Base-by-base conservation (phyloP, 2,888 invertebrate genomes). In the Tetramorium bicarinatum region DNA sequence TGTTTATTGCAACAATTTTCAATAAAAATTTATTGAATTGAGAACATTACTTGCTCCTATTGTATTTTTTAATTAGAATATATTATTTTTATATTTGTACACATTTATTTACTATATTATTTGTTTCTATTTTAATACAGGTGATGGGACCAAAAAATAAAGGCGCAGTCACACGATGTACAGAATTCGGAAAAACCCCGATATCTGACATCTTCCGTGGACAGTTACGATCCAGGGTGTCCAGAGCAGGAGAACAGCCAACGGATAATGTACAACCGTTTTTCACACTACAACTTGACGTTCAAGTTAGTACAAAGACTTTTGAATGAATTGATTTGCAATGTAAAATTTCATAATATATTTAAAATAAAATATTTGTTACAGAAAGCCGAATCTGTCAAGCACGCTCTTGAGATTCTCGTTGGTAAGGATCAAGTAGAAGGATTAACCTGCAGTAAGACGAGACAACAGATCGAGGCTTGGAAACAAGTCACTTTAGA, bases 241-340 rank as follows among this genome's bases (percentile, higher is more conserved):
- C 97, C 89, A 96, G 98, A 84, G 96, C 97, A 13, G 96, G 97
- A 18, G 97, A 97, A 93, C 96, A 97, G 93, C 97, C 97, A 89
- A 98, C 99, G 0, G 98, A 98, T 93, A 98, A 98, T 89, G 97
- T 99, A 87, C 98, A 99, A 95, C 99, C 99, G 0, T 99, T 99
- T 95, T 99, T 99, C 95, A 99, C 99, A 0, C 96, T 99, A 86
- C 99, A 98, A 94, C 96, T 99, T 47, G 99, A 99, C 93, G 98
- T 99, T 91, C 98, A 99, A 96, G 98, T 98, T 94, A 81, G 49
- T 79, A 69, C 6, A 25, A 49, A 76, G 7, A 76, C 7, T 38
- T 49, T 52, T 52, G 1, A 64, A 38, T 25, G 2, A 76, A 67
- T 69, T 21, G 7, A 74, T 59, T 67, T 82, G 44, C n/a, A 67